These are phyloP conservation scores for Fragum whitleyi DNA, from an alignment of 2,888 invertebrate species.

Conservation along the genomic window DNA sequence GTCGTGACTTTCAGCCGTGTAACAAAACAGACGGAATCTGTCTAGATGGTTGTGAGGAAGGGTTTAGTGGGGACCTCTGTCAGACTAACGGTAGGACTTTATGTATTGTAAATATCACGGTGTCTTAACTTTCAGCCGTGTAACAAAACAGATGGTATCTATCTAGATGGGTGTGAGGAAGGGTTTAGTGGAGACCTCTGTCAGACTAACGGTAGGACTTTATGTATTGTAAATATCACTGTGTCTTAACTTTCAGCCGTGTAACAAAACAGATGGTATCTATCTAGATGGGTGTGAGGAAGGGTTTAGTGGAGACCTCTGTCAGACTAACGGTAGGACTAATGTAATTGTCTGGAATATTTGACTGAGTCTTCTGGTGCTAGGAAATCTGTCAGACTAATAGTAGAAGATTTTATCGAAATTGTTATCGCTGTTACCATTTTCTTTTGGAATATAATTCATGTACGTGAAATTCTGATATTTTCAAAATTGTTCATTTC, in stretches of 20 bases:
- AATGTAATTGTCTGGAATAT: too few relatives aligned
- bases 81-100: constrained; percentile 31
- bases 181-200: constrained; percentile 50
- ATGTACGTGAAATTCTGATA: too few relatives aligned
- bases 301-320: constrained; percentile 47
- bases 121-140: background rate
- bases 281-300: constrained; percentile 51
- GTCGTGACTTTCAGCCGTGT: constrained; percentile 43
- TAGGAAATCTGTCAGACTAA: too few relatives aligned
- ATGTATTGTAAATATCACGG: too few relatives aligned
- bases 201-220: constrained; percentile 31
- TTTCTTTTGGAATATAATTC: too few relatives aligned
- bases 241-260: background rate
- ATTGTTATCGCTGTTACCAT: too few relatives aligned
- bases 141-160: background rate
- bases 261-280: background rate
- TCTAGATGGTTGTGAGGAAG: constrained; percentile 47
- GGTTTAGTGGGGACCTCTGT: constrained; percentile 46
- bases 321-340: constrained; percentile 36
- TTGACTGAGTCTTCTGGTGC: too few relatives aligned
- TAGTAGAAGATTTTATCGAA: too few relatives aligned
- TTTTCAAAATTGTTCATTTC: too few relatives aligned
- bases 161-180: constrained; percentile 46
- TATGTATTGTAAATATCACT: too few relatives aligned
- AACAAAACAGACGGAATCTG: constrained; percentile 56